A percentile compares a stretch with the other conserved stretches of the same genome.
phyloP scores from a whole-genome alignment of 2,113 vertebrate genomes.

The Pedionomus torquatus region DNA sequence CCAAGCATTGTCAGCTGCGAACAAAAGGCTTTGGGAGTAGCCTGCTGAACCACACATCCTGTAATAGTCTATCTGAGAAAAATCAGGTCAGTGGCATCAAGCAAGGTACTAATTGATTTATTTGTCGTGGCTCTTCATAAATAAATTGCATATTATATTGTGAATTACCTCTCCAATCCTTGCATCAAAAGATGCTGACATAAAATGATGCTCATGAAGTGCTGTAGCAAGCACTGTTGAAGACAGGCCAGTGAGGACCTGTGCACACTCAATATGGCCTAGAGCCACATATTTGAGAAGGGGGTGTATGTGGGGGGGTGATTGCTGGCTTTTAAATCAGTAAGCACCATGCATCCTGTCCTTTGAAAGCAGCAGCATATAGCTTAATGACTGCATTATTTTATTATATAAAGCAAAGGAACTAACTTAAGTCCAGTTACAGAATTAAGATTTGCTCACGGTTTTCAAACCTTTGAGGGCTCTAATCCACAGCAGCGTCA shows the following conservation, averaged over 20 bases:
- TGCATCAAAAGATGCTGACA: neutral
- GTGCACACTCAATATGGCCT: neutral
- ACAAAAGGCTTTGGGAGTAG: neutral
- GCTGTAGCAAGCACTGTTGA: neutral
- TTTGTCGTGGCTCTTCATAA: neutral
- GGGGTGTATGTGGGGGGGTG: too few relatives aligned
- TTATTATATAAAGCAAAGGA: neutral
- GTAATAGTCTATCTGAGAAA: neutral
- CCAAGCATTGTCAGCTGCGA: neutral
- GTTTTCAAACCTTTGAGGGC: neutral
- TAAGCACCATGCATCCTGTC: neutral
- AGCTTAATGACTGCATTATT: neutral
- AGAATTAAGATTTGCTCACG: neutral
- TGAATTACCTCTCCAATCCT: neutral
- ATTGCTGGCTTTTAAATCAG: neutral
- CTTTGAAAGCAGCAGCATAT: rapidly evolving
- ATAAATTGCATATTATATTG: neutral
- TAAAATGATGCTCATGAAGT: neutral
- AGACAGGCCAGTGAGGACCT: neutral
- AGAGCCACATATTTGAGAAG: neutral
- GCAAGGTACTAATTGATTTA: neutral
- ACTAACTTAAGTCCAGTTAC: neutral
- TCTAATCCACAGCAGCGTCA: neutral
- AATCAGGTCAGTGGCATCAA: neutral
- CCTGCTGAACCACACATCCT: neutral